Conservation (phyloP, 2,888 invertebrate species). For the Cremastobaeus sp. region DNA sequence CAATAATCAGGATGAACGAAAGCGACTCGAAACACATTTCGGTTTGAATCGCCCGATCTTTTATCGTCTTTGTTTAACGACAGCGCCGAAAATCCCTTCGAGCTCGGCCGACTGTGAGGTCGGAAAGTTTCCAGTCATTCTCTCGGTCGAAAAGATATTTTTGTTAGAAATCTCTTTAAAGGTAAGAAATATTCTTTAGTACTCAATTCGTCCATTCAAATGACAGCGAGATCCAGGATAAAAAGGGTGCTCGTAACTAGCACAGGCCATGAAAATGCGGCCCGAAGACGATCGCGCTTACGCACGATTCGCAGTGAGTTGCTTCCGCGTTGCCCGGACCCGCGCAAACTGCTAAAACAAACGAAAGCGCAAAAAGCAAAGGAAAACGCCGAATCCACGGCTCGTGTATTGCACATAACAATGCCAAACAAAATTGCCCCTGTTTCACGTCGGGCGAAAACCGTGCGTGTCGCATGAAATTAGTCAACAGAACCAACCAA, state of each 20-base stretch:
- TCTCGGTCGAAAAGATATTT: slow-evolving; percentile 9
- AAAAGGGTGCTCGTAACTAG: too few relatives aligned
- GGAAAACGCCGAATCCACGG: too few relatives aligned
- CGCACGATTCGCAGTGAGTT: too few relatives aligned
- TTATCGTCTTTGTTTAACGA: neutral
- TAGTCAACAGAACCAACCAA: too few relatives aligned
- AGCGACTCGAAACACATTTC: slow-evolving; percentile 4
- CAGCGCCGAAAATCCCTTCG: neutral
- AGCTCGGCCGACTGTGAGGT: too few relatives aligned
- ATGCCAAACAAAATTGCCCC: slow-evolving; percentile 2
- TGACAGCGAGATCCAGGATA: too few relatives aligned
- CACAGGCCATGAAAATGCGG: neutral
- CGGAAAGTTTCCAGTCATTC: neutral
- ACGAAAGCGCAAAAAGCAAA: slow-evolving; percentile 5
- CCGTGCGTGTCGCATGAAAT: too few relatives aligned
- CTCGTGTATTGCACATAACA: neutral
- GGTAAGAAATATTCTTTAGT: slow-evolving; percentile 60
- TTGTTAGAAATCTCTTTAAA: slow-evolving; percentile 19
- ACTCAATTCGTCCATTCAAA: neutral
- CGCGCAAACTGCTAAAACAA: slow-evolving; percentile 11
- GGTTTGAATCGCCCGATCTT: neutral
- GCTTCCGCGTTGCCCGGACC: too few relatives aligned
- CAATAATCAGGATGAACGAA: too few relatives aligned
- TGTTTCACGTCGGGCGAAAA: too few relatives aligned
- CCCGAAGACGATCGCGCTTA: too few relatives aligned